Percentiles rank a stretch among this genome's conserved stretches.
Conservation (phyloP, 2,113 vertebrate species). For the Carettochelys insculpta region DNA sequence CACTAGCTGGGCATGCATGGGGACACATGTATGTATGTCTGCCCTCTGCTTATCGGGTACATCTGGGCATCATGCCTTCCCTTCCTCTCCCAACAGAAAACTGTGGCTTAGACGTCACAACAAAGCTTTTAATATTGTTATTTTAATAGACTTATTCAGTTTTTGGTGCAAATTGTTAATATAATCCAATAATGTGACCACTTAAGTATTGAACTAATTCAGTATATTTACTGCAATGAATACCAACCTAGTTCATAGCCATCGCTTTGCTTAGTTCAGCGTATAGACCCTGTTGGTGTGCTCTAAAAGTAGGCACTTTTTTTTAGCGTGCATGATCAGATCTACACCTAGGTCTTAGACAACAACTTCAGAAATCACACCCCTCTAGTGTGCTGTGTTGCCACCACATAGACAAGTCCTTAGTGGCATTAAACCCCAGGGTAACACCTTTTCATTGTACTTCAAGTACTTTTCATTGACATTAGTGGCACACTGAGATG, state of each 20-base stretch:
- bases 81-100: neutral
- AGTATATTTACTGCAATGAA: slow-evolving; percentile 36
- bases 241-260: neutral
- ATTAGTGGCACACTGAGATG: neutral
- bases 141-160: neutral
- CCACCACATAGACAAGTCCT: neutral
- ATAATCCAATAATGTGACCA: neutral
- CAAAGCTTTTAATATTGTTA: neutral
- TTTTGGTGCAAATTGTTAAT: slow-evolving; percentile 22
- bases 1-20: neutral
- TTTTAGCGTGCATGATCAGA: neutral
- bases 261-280: slow-evolving; percentile 16
- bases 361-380: neutral
- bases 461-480: neutral
- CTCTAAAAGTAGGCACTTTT: neutral
- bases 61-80: neutral
- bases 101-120: slow-evolving; percentile 16
- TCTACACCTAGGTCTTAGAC: neutral
- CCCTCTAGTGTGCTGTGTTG: neutral
- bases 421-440: slow-evolving; percentile 26
- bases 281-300: neutral
- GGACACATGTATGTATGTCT: slow-evolving; percentile 13
- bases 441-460: neutral
- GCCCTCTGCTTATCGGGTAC: neutral
- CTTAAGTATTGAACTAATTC: slow-evolving; percentile 45